Percentiles rank a stretch among this genome's conserved stretches.
Evolutionary conservation across 2,888 invertebrate genomes (phyloP).

Genomic region (Ariolimax columbianus): DNA sequence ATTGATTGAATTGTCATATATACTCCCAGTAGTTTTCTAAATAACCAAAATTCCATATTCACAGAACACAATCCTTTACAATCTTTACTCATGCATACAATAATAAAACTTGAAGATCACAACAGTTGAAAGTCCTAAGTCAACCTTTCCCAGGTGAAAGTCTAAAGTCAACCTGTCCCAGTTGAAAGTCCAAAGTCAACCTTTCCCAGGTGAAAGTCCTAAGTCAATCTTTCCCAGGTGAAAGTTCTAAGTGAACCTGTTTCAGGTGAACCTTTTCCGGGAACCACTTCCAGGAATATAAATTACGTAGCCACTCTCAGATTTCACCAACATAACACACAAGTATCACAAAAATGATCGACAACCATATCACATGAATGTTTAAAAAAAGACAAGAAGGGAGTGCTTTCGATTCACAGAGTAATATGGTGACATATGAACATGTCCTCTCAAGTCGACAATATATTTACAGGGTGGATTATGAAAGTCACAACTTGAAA

Average conservation of each 20-base stretch:
- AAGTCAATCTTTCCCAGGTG: too few relatives aligned
- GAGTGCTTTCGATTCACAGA: neutral
- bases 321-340: neutral
- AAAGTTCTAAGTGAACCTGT: too few relatives aligned
- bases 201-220: too few relatives aligned
- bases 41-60: too few relatives aligned
- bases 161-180: too few relatives aligned
- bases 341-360: conserved; percentile 19
- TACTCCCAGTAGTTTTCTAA: too few relatives aligned
- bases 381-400: neutral
- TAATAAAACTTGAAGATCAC: neutral
- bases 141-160: too few relatives aligned
- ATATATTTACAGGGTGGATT: neutral
- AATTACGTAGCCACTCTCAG: neutral
- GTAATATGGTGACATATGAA: neutral
- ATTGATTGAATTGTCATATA: too few relatives aligned
- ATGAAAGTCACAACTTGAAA: neutral
- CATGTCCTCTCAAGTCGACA: neutral
- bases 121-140: neutral
- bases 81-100: neutral
- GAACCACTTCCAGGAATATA: neutral
- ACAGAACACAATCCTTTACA: too few relatives aligned
- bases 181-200: too few relatives aligned
- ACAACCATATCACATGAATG: conserved; percentile 23
- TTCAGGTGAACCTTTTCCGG: too few relatives aligned